These are phyloP conservation scores for Adoxophyes honmai DNA, from an alignment of 1,140 invertebrate genomes.

Conservation along the genomic window DNA sequence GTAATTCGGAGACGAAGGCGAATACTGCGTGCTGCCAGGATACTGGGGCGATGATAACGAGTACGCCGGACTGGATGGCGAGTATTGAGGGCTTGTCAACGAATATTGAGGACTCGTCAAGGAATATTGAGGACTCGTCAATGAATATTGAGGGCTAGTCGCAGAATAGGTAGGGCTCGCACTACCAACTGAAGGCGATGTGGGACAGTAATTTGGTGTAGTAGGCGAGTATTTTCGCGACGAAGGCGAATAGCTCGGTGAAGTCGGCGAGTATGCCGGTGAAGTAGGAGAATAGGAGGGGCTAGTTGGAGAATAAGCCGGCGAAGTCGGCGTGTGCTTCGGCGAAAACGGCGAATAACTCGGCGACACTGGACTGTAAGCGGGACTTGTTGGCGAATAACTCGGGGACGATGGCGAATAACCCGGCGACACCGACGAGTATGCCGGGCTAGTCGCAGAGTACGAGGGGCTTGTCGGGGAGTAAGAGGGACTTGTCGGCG, in stretches of 20 bases:
- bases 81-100: too few relatives aligned
- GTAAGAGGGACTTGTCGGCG: slow-evolving; percentile 86
- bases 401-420: slow-evolving; percentile 88
- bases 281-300: slow-evolving; percentile 91
- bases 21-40: slow-evolving; percentile 87
- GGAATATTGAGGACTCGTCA: slow-evolving; percentile 89
- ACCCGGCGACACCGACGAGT: slow-evolving; percentile 82
- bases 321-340: slow-evolving; percentile 88
- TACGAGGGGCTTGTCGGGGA: slow-evolving; percentile 87
- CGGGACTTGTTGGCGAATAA: slow-evolving; percentile 88
- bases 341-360: slow-evolving; percentile 90
- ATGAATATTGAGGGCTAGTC: slow-evolving; percentile 90
- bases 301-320: slow-evolving; percentile 90
- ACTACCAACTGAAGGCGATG: slow-evolving; percentile 83
- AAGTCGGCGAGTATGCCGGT: slow-evolving; percentile 87
- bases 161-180: slow-evolving; percentile 85
- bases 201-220: slow-evolving; percentile 86
- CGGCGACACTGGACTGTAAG: slow-evolving; percentile 90
- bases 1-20: slow-evolving; percentile 85
- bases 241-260: slow-evolving; percentile 88
- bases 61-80: too few relatives aligned
- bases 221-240: slow-evolving; percentile 88
- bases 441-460: slow-evolving; percentile 85
- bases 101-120: too few relatives aligned
- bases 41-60: too few relatives aligned